A percentile compares a stretch with the other conserved stretches of the same genome.
phyloP scores from a whole-genome alignment of 2,797 vertebrate species.

The Nannoperca australis region DNA sequence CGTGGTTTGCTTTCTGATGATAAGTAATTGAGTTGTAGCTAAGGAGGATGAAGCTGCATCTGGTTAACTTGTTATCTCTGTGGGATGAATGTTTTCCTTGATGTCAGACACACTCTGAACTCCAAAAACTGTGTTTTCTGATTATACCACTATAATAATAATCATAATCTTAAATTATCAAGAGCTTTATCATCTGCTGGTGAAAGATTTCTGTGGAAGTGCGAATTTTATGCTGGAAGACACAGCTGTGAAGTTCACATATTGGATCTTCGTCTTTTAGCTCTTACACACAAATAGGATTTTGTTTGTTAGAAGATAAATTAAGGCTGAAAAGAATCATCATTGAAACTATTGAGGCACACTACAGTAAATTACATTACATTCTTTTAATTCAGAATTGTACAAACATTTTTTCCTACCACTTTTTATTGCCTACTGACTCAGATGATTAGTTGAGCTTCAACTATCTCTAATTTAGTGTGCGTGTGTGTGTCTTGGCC shows the following conservation, averaged over 20 bases:
- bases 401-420: conserved; percentile 21
- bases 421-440: conserved; percentile 45
- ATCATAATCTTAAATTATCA: conserved; percentile 38
- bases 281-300: neutral
- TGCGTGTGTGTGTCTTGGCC: conserved; percentile 56
- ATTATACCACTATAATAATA: conserved; percentile 23
- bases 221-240: conserved; percentile 23
- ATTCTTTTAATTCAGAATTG: conserved; percentile 36
- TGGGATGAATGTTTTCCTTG: conserved; percentile 26
- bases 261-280: conserved; percentile 3
- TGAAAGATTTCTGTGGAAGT: conserved; percentile 33
- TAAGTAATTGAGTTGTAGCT: conserved; percentile 39
- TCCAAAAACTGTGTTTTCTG: conserved; percentile 17
- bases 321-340: conserved; percentile 8
- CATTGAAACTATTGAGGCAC: conserved; percentile 3
- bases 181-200: conserved; percentile 19
- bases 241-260: conserved; percentile 9
- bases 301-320: conserved; percentile 20
- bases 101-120: conserved; percentile 27
- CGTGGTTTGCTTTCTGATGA: conserved; percentile 32
- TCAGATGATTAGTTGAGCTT: conserved; percentile 67
- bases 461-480: conserved; percentile 67
- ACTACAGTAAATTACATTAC: conserved; percentile 11
- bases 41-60: conserved; percentile 30
- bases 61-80: conserved; percentile 33